Conservation (phyloP, 1,140 invertebrate species). For the Drosophila insularis region DNA sequence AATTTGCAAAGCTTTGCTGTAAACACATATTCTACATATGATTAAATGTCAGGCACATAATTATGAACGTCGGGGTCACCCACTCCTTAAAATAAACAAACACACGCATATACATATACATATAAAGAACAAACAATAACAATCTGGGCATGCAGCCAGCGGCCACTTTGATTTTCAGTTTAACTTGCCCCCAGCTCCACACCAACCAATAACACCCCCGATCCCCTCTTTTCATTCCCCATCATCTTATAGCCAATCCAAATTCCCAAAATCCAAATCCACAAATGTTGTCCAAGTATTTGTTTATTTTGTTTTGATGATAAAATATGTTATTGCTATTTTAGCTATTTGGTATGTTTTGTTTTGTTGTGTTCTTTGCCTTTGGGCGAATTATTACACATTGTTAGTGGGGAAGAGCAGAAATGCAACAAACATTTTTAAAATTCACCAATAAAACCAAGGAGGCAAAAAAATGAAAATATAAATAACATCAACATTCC, state of each 20-base stretch:
- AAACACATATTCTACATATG: not conserved
- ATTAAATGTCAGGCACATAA: not conserved
- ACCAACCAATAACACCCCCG: not conserved
- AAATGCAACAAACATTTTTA: not conserved
- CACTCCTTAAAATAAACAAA: not conserved
- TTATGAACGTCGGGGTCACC: not conserved
- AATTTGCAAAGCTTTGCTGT: no score
- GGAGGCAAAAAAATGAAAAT: no score
- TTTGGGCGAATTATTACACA: slow-evolving; percentile 3
- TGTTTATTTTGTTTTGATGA: slow-evolving; percentile 11
- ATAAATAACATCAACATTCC: not conserved
- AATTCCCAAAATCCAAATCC: slow-evolving; percentile 9
- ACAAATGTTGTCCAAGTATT: slow-evolving; percentile 11
- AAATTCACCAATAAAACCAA: not conserved
- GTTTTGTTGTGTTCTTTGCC: not conserved
- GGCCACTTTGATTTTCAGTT: slow-evolving; percentile 7
- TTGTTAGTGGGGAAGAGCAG: not conserved
- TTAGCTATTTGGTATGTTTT: slow-evolving; percentile 5
- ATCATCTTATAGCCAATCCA: not conserved
- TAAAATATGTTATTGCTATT: slow-evolving; percentile 11
- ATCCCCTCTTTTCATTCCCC: no score
- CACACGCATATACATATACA: not conserved
- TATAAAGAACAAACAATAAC: slow-evolving; percentile 18
- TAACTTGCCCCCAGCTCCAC: not conserved
- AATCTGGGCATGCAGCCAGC: slow-evolving; percentile 20